Evolutionary conservation across 2,888 invertebrate genomes (phyloP).

Genomic region (Pristionchus fissidentatus): DNA sequence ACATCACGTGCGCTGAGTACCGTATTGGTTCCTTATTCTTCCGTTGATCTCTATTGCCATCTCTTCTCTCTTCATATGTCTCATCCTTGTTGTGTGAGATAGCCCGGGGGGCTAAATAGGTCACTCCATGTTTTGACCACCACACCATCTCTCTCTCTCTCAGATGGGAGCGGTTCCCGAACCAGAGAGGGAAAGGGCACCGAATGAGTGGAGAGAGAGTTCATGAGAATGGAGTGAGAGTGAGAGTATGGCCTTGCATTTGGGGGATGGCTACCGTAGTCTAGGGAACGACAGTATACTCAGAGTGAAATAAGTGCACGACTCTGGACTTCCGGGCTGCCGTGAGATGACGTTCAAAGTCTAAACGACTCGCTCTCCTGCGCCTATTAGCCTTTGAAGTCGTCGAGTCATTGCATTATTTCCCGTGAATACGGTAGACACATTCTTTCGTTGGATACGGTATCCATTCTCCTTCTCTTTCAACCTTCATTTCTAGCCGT

Average conservation of each 20-base stretch:
- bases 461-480: constrained; percentile 1
- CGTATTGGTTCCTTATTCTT: too few relatives aligned
- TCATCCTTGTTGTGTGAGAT: constrained; percentile 38
- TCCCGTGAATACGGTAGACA: too few relatives aligned
- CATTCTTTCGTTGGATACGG: background rate
- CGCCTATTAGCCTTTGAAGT: too few relatives aligned
- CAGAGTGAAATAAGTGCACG: too few relatives aligned
- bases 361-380: too few relatives aligned
- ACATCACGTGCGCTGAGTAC: too few relatives aligned
- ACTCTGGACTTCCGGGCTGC: too few relatives aligned
- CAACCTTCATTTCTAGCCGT: constrained; percentile 31
- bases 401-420: too few relatives aligned
- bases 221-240: background rate
- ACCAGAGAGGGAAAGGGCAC: constrained; percentile 24
- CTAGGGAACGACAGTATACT: too few relatives aligned
- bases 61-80: constrained; percentile 6
- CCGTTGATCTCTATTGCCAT: background rate
- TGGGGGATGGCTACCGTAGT: background rate
- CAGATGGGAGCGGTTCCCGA: background rate
- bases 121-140: constrained; percentile 27
- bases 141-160: background rate
- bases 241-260: constrained; percentile 5
- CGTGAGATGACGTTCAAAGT: too few relatives aligned
- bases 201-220: background rate
- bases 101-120: constrained; percentile 25